Percentiles rank a stretch among this genome's conserved stretches.
phyloP scores from a whole-genome alignment of 2,888 invertebrate species.

The Pseudococcus longispinus region DNA sequence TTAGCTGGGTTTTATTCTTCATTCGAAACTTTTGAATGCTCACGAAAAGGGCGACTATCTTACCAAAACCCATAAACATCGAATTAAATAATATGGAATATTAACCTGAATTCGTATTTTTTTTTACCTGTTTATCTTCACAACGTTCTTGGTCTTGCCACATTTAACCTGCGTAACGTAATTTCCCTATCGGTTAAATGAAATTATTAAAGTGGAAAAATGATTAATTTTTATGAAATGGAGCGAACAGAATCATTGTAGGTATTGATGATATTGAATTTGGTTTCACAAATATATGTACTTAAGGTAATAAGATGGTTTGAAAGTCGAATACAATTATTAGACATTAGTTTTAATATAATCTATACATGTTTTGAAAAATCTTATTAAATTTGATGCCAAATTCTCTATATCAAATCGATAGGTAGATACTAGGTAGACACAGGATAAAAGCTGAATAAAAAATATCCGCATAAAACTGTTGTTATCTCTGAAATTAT shows the following conservation, averaged over 20 bases:
- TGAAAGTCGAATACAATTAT: background rate
- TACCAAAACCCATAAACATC: background rate
- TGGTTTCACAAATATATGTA: background rate
- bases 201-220: conserved; percentile 19
- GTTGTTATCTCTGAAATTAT: no score
- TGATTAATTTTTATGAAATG: conserved; percentile 24
- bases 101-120: background rate
- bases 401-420: no score
- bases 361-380: no score
- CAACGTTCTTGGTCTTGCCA: background rate
- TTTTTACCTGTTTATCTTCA: background rate
- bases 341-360: no score
- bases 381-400: no score
- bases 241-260: background rate
- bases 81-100: background rate
- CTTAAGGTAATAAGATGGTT: background rate
- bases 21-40: no score
- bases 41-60: no score
- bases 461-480: no score
- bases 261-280: conserved; percentile 2
- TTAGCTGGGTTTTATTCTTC: no score
- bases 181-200: conserved; percentile 11
- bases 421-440: no score
- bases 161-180: background rate
- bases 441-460: no score